phyloP scores from a whole-genome alignment of 2,797 vertebrate species.

The Cyprinodon diabolis region DNA sequence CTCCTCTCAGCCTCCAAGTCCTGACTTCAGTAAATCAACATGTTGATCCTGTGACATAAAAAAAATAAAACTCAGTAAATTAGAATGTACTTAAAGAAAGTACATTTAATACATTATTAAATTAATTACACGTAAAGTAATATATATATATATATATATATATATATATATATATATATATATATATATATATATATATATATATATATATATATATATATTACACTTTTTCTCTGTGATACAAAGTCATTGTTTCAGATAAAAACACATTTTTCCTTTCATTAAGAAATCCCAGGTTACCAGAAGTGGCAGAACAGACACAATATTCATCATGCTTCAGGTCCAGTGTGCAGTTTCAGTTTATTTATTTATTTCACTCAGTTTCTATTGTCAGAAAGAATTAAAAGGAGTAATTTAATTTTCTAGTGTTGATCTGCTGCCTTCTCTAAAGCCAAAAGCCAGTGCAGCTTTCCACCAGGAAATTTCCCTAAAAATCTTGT shows the following conservation, averaged over 20 bases:
- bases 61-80: not conserved
- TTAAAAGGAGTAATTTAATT: not conserved
- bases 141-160: not conserved
- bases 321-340: not conserved
- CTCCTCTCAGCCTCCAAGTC: conserved; percentile 34
- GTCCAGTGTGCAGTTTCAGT: not conserved
- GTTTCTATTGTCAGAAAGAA: not conserved
- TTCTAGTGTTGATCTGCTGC: not conserved
- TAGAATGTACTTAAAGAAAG: not conserved
- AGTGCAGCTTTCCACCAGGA: not conserved
- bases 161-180: not conserved
- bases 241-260: not conserved
- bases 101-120: not conserved
- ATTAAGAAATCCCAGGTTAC: not conserved
- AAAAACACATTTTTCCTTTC: not conserved
- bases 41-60: conserved; percentile 11
- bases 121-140: not conserved
- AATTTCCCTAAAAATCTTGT: no score
- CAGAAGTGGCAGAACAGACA: not conserved
- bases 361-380: no score
- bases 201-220: not conserved
- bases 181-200: not conserved
- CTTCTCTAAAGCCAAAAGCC: not conserved
- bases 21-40: conserved; percentile 20
- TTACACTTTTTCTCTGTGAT: not conserved